A percentile compares a stretch with the other conserved stretches of the same genome.
Evolutionary conservation across 2,888 invertebrate genomes (phyloP).

Genomic region (Lasioglossum zephyrum): DNA sequence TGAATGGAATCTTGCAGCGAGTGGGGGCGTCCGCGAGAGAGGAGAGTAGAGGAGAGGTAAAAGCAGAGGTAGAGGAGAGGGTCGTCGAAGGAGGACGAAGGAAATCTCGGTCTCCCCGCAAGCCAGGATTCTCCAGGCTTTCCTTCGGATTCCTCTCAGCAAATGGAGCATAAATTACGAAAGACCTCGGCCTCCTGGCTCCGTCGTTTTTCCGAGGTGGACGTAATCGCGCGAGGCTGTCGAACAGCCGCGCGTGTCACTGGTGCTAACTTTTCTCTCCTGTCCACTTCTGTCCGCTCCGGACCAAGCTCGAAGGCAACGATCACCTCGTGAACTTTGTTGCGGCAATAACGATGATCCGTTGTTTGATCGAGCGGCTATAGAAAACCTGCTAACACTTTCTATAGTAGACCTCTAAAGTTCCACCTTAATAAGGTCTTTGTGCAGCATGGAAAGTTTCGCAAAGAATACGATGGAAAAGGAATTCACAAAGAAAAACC

Average conservation of each 20-base stretch:
- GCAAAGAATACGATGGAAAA: not conserved
- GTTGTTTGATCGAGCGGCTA: not conserved
- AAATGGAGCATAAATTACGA: conserved; percentile 67
- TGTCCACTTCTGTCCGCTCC: not conserved
- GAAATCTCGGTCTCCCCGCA: conserved; percentile 46
- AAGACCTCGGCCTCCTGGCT: conserved; percentile 39
- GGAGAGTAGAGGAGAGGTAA: conserved; percentile 25
- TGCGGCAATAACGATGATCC: not conserved
- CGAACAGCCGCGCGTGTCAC: not conserved
- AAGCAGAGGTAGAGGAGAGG: conserved; percentile 20
- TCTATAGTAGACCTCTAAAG: not conserved
- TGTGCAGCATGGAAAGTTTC: not conserved
- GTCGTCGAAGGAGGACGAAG: conserved; percentile 36
- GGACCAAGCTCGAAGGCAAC: not conserved
- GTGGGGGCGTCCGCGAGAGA: conserved; percentile 1
- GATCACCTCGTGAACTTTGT: not conserved
- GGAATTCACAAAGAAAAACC: not conserved
- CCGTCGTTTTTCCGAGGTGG: conserved; percentile 11
- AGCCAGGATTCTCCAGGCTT: conserved; percentile 51
- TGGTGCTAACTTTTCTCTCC: not conserved
- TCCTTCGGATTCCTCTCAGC: conserved; percentile 61
- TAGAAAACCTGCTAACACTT: not conserved
- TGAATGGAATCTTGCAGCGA: conserved; percentile 49
- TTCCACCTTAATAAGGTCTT: not conserved
- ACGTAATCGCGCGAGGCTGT: conserved; percentile 10